Evolutionary conservation across 2,888 invertebrate genomes (phyloP).

Genomic region (Agonopterix alstromeriana): DNA sequence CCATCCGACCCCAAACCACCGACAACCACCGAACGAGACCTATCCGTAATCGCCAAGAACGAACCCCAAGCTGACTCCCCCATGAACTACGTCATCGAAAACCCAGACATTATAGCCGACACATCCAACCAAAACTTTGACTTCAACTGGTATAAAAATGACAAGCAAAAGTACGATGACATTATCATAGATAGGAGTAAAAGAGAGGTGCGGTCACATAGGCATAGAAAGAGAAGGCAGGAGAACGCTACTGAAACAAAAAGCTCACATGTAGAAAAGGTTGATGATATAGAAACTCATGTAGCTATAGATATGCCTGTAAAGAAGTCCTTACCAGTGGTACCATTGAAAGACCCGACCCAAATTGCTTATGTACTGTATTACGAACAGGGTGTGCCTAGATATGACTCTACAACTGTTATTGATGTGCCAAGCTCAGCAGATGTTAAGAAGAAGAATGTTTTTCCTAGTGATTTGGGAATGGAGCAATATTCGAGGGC

Average conservation of each 20-base stretch:
- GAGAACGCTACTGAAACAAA: conserved; percentile 43
- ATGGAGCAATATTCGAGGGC: conserved; percentile 47
- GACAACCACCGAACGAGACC: conserved; percentile 18
- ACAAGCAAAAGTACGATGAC: conserved; percentile 44
- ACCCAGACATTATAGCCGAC: conserved; percentile 15
- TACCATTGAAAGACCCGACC: conserved; percentile 37
- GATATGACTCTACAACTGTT: conserved; percentile 35
- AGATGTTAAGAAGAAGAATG: conserved; percentile 48
- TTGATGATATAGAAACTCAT: conserved; percentile 40
- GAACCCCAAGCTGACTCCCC: conserved; percentile 46
- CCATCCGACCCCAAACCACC: conserved; percentile 14
- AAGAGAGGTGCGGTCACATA: conserved; percentile 44
- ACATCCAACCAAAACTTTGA: conserved; percentile 32
- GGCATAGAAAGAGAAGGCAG: conserved; percentile 61
- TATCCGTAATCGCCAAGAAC: conserved; percentile 19
- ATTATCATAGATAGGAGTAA: conserved; percentile 42
- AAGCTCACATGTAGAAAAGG: conserved; percentile 27
- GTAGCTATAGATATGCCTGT: conserved; percentile 40
- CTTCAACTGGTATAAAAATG: conserved; percentile 39
- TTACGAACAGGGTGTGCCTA: conserved; percentile 58
- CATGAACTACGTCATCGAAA: conserved; percentile 24
- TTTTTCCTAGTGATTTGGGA: conserved; percentile 53
- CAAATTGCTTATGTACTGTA: conserved; percentile 64
- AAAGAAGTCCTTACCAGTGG: conserved; percentile 41
- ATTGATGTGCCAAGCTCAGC: conserved; percentile 40